These are phyloP conservation scores for Trichopoda pennipes DNA, from an alignment of 2,888 invertebrate genomes.

Conservation along the genomic window DNA sequence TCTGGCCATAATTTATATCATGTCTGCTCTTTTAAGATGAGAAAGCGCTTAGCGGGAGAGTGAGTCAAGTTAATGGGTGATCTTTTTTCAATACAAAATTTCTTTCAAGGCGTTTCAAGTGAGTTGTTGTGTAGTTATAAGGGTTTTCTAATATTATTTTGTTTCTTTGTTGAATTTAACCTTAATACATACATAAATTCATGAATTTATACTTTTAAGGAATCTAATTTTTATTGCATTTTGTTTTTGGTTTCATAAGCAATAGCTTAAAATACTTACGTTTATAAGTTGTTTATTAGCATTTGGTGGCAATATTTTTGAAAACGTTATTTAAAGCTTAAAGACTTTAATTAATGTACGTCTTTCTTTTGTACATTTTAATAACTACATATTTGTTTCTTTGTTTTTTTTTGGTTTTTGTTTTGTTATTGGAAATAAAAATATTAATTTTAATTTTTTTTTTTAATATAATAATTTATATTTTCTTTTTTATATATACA, in stretches of 20 bases:
- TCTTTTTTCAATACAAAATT: slow-evolving; percentile 50
- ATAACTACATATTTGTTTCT: not conserved
- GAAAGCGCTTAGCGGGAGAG: slow-evolving; percentile 24
- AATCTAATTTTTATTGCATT: not conserved
- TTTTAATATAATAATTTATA: not conserved
- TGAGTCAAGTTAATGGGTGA: slow-evolving; percentile 36
- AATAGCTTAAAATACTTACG: slow-evolving; percentile 4
- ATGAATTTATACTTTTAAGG: slow-evolving; percentile 9
- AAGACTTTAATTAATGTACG: not conserved
- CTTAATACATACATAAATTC: not conserved
- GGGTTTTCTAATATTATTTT: slow-evolving; percentile 30
- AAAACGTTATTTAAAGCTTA: not conserved
- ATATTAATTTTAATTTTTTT: slow-evolving; percentile 1
- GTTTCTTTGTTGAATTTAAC: not conserved
- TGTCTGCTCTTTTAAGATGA: slow-evolving; percentile 18
- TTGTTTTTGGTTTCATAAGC: not conserved
- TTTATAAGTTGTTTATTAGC: not conserved
- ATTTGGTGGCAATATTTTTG: not conserved
- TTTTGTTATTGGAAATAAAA: too few relatives aligned
- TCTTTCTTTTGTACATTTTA: not conserved
- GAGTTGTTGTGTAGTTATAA: slow-evolving; percentile 6
- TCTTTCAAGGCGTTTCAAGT: slow-evolving; percentile 57
- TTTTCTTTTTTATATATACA: slow-evolving; percentile 6
- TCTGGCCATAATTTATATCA: slow-evolving; percentile 15
- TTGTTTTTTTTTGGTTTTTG: not conserved